Conservation (phyloP, 2,888 invertebrate species). For the Gnatocerus cornutus region DNA sequence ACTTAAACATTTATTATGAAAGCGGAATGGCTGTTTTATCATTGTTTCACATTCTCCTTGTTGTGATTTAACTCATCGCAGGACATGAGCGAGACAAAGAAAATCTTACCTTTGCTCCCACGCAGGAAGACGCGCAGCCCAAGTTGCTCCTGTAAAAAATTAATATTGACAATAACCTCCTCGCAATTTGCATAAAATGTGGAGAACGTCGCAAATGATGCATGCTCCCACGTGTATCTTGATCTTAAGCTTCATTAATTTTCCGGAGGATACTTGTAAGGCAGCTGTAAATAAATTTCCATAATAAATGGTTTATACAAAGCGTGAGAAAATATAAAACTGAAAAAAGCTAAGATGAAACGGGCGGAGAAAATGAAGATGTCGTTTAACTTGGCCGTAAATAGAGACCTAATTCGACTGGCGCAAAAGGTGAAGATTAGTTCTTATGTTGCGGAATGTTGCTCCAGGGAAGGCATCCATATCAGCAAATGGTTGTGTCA, state of each 20-base stretch:
- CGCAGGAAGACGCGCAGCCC: not conserved
- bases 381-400: constrained; percentile 40
- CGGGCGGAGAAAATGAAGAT: constrained; percentile 40
- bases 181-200: constrained; percentile 9
- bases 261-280: constrained; percentile 4
- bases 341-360: constrained; percentile 30
- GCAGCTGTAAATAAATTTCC: constrained; percentile 37
- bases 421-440: constrained; percentile 41
- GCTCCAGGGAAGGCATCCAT: constrained; percentile 28
- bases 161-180: not conserved
- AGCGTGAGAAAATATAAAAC: constrained; percentile 23
- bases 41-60: constrained; percentile 41
- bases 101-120: constrained; percentile 22
- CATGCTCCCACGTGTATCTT: constrained; percentile 10
- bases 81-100: constrained; percentile 22
- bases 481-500: constrained; percentile 33
- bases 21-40: constrained; percentile 39
- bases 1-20: constrained; percentile 44
- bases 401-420: constrained; percentile 42
- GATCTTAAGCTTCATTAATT: constrained; percentile 20
- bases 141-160: not conserved
- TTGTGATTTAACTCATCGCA: constrained; percentile 37
- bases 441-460: constrained; percentile 30
- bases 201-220: constrained; percentile 8
- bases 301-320: constrained; percentile 35